Percentiles rank a stretch among this genome's conserved stretches.
Evolutionary conservation across 2,113 vertebrate genomes (phyloP).

Genomic region (Agapornis roseicollis): DNA sequence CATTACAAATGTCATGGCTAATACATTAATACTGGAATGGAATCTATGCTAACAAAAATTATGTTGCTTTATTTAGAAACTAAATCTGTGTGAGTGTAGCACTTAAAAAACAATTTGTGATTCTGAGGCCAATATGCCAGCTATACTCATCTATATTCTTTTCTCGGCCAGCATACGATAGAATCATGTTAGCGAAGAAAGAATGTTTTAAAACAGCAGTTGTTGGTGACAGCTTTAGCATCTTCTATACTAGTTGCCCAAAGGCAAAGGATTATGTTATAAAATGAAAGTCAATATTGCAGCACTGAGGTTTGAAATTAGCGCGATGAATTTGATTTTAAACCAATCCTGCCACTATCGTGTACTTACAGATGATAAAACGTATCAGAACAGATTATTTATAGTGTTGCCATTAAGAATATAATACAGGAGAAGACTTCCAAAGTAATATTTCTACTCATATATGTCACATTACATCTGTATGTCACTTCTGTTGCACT

Average conservation of each 20-base stretch:
- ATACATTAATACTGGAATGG: background rate
- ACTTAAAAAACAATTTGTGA: background rate
- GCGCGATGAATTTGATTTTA: background rate
- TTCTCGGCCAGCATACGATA: background rate
- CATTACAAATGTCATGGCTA: background rate
- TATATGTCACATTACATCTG: background rate
- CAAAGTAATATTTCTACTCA: conserved; percentile 1
- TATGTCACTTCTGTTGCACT: background rate
- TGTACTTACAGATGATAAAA: background rate
- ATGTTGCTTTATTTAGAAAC: background rate
- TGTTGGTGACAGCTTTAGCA: background rate
- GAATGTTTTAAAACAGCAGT: background rate
- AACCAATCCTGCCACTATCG: background rate
- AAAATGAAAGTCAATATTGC: background rate
- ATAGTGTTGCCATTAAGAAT: background rate
- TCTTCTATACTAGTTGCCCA: background rate
- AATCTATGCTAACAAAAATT: background rate
- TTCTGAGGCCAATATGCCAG: background rate
- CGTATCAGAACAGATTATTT: background rate
- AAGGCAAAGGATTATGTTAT: background rate
- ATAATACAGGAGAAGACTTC: background rate
- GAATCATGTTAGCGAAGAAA: background rate
- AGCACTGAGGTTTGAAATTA: conserved; percentile 13
- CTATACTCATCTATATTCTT: background rate
- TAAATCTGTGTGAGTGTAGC: background rate